A percentile compares a stretch with the other conserved stretches of the same genome.
Evolutionary conservation across 2,888 invertebrate species (phyloP).

Genomic region (Cantharis nigra): DNA sequence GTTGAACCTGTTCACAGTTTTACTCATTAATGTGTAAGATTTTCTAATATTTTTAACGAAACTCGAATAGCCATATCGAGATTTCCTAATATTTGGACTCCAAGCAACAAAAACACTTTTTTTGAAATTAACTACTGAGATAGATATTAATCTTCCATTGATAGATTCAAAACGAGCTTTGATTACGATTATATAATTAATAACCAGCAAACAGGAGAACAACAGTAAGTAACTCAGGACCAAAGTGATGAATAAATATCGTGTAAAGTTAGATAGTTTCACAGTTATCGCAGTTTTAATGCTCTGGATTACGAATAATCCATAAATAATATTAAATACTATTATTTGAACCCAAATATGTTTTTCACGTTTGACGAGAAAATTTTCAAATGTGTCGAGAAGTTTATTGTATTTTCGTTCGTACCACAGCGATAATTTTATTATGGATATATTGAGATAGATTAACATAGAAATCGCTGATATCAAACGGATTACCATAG

Average conservation of each 20-base stretch:
- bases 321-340: neutral
- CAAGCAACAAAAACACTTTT: too few species aligned
- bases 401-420: neutral
- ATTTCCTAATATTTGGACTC: too few species aligned
- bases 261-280: neutral
- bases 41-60: too few species aligned
- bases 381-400: neutral
- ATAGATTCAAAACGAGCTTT: neutral
- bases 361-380: neutral
- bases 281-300: neutral
- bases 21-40: too few species aligned
- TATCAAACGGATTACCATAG: neutral
- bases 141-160: neutral
- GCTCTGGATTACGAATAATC: neutral
- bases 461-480: neutral
- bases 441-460: neutral
- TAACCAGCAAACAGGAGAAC: neutral
- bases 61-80: too few species aligned
- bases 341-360: neutral
- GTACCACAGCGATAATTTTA: neutral
- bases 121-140: too few species aligned
- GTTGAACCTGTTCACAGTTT: too few species aligned
- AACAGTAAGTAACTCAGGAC: neutral
- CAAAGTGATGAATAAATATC: neutral
- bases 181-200: neutral